phyloP scores from a whole-genome alignment of 2,888 invertebrate species.

The Polyploca ridens region DNA sequence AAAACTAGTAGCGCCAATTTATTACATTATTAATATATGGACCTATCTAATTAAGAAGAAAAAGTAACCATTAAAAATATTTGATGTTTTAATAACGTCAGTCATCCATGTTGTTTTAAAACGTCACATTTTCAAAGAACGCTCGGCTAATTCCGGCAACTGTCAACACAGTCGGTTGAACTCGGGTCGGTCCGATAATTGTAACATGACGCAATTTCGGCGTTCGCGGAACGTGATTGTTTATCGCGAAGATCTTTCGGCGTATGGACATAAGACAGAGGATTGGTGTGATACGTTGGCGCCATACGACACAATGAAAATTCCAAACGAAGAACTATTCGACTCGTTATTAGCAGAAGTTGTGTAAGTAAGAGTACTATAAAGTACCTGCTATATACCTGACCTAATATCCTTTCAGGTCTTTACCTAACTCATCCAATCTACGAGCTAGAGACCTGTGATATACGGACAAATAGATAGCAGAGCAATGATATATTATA shows the following conservation, averaged over 20 bases:
- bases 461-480: too few relatives aligned
- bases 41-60: too few relatives aligned
- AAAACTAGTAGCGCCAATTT: neutral
- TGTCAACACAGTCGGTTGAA: slow-evolving; percentile 35
- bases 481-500: too few relatives aligned
- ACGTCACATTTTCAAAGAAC: neutral
- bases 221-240: slow-evolving; percentile 31
- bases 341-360: too few relatives aligned
- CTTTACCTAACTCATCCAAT: too few relatives aligned
- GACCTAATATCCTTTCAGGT: too few relatives aligned
- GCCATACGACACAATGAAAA: neutral
- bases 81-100: neutral
- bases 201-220: slow-evolving; percentile 27
- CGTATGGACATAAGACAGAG: slow-evolving; percentile 11
- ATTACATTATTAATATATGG: neutral
- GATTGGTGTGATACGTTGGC: neutral
- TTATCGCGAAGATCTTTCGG: slow-evolving; percentile 26
- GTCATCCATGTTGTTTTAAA: neutral
- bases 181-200: slow-evolving; percentile 23
- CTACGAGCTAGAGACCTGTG: too few relatives aligned
- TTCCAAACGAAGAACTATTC: neutral
- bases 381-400: too few relatives aligned
- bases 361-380: too few relatives aligned
- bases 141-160: slow-evolving; percentile 33
- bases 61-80: too few relatives aligned